Percentiles rank a stretch among this genome's conserved stretches.
Evolutionary conservation across 2,888 invertebrate species (phyloP).

Genomic region (Quadroppia sp.): DNA sequence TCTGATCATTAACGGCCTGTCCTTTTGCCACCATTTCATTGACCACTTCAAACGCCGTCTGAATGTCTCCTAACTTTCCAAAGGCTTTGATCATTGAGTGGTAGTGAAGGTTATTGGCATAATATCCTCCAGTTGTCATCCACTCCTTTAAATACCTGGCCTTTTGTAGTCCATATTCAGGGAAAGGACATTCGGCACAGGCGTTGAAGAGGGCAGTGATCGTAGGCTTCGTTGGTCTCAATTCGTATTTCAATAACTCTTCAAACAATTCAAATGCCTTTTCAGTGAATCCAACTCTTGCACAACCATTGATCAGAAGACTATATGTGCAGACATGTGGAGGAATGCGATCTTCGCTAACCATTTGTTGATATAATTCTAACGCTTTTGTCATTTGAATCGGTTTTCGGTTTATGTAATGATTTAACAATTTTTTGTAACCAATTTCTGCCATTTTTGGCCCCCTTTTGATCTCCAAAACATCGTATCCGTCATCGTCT

Average conservation of each 20-base stretch:
- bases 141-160: conserved; percentile 64
- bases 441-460: not conserved
- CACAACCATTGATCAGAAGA: conserved; percentile 76
- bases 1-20: conserved; percentile 60
- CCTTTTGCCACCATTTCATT: conserved; percentile 68
- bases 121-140: conserved; percentile 65
- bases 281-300: conserved; percentile 73
- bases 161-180: conserved; percentile 64
- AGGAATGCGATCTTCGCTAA: conserved; percentile 67
- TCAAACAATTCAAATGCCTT: conserved; percentile 79
- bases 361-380: conserved; percentile 70
- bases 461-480: conserved; percentile 35
- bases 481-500: conserved; percentile 43
- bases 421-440: conserved; percentile 32
- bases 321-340: conserved; percentile 72
- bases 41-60: conserved; percentile 71
- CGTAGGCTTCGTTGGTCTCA: conserved; percentile 66
- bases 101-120: conserved; percentile 70
- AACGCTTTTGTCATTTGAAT: conserved; percentile 64
- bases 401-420: conserved; percentile 31
- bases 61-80: conserved; percentile 72
- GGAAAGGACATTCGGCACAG: conserved; percentile 70
- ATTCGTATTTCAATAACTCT: conserved; percentile 50
- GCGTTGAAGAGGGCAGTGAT: conserved; percentile 84
- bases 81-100: conserved; percentile 89